Conservation (phyloP, 2,888 invertebrate species). For the Calameuta idolon region DNA sequence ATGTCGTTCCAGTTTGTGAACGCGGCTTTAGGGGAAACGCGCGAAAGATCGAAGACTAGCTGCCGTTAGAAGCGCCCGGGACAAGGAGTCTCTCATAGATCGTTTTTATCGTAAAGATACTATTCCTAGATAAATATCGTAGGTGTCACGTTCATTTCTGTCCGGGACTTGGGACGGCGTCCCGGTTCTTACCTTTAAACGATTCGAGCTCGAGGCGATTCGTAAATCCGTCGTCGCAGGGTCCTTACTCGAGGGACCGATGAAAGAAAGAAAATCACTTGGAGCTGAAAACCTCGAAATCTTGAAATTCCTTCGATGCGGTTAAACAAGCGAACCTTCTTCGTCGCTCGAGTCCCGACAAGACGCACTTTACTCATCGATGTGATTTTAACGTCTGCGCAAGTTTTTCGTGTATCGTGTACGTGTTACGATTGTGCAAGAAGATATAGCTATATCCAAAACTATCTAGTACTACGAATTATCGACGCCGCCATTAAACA, state of each 20-base stretch:
- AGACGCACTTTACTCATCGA: slow-evolving; percentile 49
- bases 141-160: slow-evolving; percentile 59
- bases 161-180: slow-evolving; percentile 25
- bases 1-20: too few species aligned
- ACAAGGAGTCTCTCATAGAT: slow-evolving; percentile 52
- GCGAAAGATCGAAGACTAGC: neutral
- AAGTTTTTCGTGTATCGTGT: slow-evolving; percentile 61
- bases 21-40: too few species aligned
- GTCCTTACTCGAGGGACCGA: too few species aligned
- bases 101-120: slow-evolving; percentile 61
- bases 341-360: neutral
- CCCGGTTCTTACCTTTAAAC: neutral
- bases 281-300: neutral
- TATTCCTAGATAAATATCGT: slow-evolving; percentile 58
- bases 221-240: too few species aligned
- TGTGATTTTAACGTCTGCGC: slow-evolving; percentile 62
- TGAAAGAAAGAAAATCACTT: too few species aligned
- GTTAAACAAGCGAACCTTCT: slow-evolving; percentile 10
- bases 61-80: neutral
- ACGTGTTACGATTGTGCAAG: slow-evolving; percentile 58
- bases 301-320: slow-evolving; percentile 28
- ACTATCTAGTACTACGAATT: slow-evolving; percentile 27
- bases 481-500: slow-evolving; percentile 43
- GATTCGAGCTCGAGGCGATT: too few species aligned
- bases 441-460: slow-evolving; percentile 47